These are phyloP conservation scores for Melinaea menophilus DNA, from an alignment of 2,888 invertebrate species.

Conservation along the genomic window DNA sequence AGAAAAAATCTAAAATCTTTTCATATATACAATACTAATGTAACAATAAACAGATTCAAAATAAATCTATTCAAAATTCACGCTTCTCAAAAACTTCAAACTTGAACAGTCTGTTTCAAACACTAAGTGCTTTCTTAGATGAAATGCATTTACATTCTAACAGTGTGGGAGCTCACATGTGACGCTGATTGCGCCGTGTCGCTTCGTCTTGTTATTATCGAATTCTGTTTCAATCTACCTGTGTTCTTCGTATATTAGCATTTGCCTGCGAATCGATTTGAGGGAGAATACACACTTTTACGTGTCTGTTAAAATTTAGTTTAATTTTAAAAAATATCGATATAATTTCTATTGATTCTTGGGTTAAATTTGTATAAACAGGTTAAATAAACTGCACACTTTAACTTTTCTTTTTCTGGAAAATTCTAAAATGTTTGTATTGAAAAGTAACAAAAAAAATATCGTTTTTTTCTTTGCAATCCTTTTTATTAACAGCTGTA, in stretches of 20 bases:
- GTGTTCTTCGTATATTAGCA: constrained; percentile 14
- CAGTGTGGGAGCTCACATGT: constrained; percentile 67
- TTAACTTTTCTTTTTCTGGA: no score
- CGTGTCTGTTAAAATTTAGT: background rate
- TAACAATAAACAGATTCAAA: background rate
- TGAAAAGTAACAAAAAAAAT: no score
- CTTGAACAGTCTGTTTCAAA: constrained; percentile 22
- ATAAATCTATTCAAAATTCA: constrained; percentile 1
- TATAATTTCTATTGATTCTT: no score
- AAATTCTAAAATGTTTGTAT: no score
- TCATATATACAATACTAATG: background rate
- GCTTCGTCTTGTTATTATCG: constrained; percentile 40
- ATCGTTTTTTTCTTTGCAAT: no score
- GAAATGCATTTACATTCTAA: constrained; percentile 75
- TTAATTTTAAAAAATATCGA: no score
- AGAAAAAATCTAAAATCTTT: no score
- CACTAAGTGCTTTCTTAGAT: constrained; percentile 68
- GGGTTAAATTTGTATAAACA: background rate
- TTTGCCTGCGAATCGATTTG: constrained; percentile 19
- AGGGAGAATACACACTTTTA: constrained; percentile 10
- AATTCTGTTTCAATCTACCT: constrained; percentile 29
- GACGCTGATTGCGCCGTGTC: constrained; percentile 62
- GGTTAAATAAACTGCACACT: background rate
- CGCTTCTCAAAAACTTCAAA: background rate
- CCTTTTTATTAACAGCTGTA: no score